These are phyloP conservation scores for Kryptolebias marmoratus DNA, from an alignment of 2,113 vertebrate species.

Conservation along the genomic window DNA sequence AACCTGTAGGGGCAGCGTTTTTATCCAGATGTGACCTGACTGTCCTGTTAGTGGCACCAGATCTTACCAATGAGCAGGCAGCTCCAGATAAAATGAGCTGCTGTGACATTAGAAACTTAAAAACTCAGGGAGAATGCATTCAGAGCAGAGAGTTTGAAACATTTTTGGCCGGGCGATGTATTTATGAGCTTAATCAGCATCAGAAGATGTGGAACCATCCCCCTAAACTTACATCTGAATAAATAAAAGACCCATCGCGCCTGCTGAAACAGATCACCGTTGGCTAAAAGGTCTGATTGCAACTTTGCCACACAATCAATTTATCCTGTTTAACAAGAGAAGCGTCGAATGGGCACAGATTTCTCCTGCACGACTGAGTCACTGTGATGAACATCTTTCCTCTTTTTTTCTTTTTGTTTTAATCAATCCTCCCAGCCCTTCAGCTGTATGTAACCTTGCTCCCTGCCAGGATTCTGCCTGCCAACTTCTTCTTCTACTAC, in stretches of 20 bases:
- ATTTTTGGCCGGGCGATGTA: too few relatives aligned
- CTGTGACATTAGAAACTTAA: too few relatives aligned
- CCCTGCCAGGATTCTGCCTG: slow-evolving; percentile 41
- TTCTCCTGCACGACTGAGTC: slow-evolving; percentile 67
- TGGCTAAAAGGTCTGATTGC: slow-evolving; percentile 48
- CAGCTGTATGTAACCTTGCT: slow-evolving; percentile 57
- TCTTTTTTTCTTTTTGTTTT: slow-evolving; percentile 2
- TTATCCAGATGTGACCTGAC: too few relatives aligned
- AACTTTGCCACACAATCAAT: slow-evolving; percentile 52
- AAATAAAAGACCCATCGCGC: slow-evolving; percentile 16
- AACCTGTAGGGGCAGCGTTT: too few relatives aligned
- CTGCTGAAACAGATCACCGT: slow-evolving; percentile 41
- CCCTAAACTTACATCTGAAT: background rate
- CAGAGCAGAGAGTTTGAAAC: too few relatives aligned
- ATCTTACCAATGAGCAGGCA: too few relatives aligned
- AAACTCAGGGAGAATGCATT: too few relatives aligned
- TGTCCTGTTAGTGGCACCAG: too few relatives aligned
- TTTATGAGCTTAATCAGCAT: too few relatives aligned
- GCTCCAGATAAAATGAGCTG: too few relatives aligned
- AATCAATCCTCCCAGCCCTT: slow-evolving; percentile 57
- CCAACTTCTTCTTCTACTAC: slow-evolving; percentile 52
- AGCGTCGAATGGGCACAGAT: slow-evolving; percentile 44
- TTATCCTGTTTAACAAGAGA: slow-evolving; percentile 56
- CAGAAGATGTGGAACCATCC: background rate
- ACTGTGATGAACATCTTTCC: slow-evolving; percentile 58